Base-by-base conservation (phyloP, 2,888 invertebrate species). In the Drosophila dives region DNA sequence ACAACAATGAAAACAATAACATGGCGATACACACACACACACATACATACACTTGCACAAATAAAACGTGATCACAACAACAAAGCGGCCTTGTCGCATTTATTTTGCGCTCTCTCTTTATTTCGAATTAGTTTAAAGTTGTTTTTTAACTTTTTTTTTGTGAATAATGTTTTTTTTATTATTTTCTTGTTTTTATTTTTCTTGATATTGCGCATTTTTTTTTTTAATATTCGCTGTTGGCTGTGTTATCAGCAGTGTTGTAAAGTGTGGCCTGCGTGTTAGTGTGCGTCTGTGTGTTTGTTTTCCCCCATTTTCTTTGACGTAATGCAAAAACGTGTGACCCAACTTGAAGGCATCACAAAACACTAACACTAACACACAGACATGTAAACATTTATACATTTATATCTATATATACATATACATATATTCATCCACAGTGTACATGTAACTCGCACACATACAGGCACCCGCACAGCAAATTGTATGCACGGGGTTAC, bases 1-100 rank as follows among this genome's bases (percentile, higher is more conserved):
- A 56, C 33, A 65, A 54, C 38, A 63, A 63, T 48, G 63, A 45
- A 49, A 63, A 68, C 51, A 75, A 76, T 51, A 75, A 60, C 56
- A 72, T 45, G 56, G 54, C 34, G 38, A 40, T 15, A 61, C 36
- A 64, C 48, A 38, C 45, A 66, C 29, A 59, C n/a, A 20, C 38
- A 33, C 5, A 40, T 26, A 36, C 32, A 58, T 12, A 59, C 32
- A 50, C 4, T 11, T 23, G 45, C 20, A 50, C 34, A 61, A 7
- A 42, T 15, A 48, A 48, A 55, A 54, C 54, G 38, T 50, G 40
- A 54, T 42, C 40, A 56, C 56, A 63, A 68, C 60, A 69, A 65
- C 32, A 64, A 64, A 60, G 65, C 84, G 90, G 89, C 84, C 84
- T 90, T 84, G 83, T 75, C 81, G 73, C 64, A 45, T 68, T 72